Base-by-base conservation (phyloP, 2,888 invertebrate genomes). In the Calameuta filiformis region DNA sequence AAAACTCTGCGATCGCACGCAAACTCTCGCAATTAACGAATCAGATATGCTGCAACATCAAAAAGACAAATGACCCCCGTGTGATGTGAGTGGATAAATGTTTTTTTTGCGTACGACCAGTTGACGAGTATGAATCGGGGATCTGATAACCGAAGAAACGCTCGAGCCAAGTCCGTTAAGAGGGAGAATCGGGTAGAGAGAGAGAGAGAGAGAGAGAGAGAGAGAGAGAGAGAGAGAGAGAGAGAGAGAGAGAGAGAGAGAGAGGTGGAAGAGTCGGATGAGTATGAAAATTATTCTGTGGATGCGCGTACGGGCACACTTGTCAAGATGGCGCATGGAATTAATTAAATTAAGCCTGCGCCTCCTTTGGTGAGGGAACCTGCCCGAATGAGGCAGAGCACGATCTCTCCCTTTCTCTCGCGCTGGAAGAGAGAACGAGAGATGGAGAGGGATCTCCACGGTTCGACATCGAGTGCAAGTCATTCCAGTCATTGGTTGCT, bases 401-500 rank as follows among this genome's bases (percentile, higher is more conserved):
- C 15, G 15, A 40, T 40, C 40, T 40, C 40, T 40, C 40, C 40
- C 40, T 40, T 40, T 40, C 40, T 40, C 40, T 40, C 40, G 40
- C 40, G 40, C 40, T 35, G 68, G 77, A 79, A 74, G 79, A 80
- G 79, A 77, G 78, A 79, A 75, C 35, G 74, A 35, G 69, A 33
- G 80, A 81, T 68, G 78, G 73, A 79, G 76, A 80, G 76, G 75
- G 69, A 33, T 33, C 33, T 87, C 84, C 83, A 86, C 84, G 86
- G 87, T 89, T 89, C 88, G 89, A 89, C 88, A 89, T 90, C 87
- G 85, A 87, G 87, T 90, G 90, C 90, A 90, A 90, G 90, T 90
- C 90, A 90, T 90, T 89, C 90, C 89, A 89, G 89, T 90, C 90
- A 90, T 90, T 88, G 89, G 89, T 85, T 88, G 89, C 90, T 88